phyloP scores from a whole-genome alignment of 2,113 vertebrate genomes.

The Empidonax traillii region DNA sequence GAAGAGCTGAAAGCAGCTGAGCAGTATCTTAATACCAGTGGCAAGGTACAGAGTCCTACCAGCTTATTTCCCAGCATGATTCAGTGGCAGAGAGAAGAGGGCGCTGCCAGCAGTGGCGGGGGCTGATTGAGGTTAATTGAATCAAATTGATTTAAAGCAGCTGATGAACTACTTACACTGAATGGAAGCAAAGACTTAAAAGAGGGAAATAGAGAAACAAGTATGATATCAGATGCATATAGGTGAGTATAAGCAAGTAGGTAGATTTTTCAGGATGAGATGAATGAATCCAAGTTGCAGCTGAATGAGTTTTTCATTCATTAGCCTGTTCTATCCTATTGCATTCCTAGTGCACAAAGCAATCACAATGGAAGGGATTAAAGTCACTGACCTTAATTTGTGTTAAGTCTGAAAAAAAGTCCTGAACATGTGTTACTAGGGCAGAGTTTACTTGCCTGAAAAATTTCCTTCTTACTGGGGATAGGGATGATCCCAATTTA shows the following conservation, averaged over 20 bases:
- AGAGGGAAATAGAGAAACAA: neutral
- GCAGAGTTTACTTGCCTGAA: constrained; percentile 17
- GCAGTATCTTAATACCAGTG: neutral
- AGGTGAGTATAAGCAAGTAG: neutral
- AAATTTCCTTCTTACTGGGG: neutral
- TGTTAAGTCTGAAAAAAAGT: neutral
- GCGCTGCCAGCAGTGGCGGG: neutral
- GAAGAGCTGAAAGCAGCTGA: neutral
- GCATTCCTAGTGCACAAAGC: neutral
- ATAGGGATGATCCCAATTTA: neutral
- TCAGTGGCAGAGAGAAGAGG: neutral
- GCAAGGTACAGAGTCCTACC: neutral
- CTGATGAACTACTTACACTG: neutral
- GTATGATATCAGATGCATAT: neutral
- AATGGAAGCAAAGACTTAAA: neutral
- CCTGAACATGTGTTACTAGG: constrained; percentile 24
- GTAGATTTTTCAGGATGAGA: neutral
- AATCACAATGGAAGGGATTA: constrained; percentile 38
- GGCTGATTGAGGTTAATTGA: neutral
- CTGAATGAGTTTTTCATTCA: constrained; percentile 33
- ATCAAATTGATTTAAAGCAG: neutral
- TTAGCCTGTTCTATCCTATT: neutral
- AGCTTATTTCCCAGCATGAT: neutral
- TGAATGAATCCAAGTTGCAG: neutral
- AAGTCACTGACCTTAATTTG: constrained; percentile 51